Evolutionary conservation across 2,888 invertebrate species (phyloP), one percentile per base, ranked within the genome.

Genomic region (Hofmannophila pseudospretella): DNA sequence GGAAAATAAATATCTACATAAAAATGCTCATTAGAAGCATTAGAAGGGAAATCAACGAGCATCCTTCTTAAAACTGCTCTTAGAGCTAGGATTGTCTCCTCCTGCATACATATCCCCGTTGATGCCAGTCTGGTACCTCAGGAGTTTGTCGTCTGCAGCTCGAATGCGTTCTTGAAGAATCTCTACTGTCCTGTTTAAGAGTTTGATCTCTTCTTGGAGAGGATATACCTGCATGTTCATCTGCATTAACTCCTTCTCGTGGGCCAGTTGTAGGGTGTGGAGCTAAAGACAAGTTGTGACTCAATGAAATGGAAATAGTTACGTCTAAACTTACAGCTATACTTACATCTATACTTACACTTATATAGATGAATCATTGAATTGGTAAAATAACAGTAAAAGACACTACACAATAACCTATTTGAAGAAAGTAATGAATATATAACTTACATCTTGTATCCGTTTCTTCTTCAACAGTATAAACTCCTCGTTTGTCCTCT

Each of bases 401-500:
- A n/a, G n/a, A n/a, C n/a, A n/a, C n/a, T n/a, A n/a, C n/a, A n/a
- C n/a, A n/a, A n/a, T n/a, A 25, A 8, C 25, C 10, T 10, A 9
- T 26, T 8, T 9, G 5, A 9, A 14, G 25, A 37, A 26, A 4
- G 31, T 1, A 29, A 33, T 7, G 20, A 25, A 30, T 40, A 12
- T 34, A 25, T 16, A 49, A 88, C 93, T 92, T 72, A 95, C 92
- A 79, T 95, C 95, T 68, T 93, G 92, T 54, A 95, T 87, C 36
- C 94, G 88, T 66, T 94, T 94, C 51, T 91, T 92, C 67, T 94
- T 94, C 52, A 95, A 71, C 42, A 89, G 77, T 67, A 93, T 92
- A 54, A 93, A 92, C 59, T 95, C 94, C 43, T 91, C 91, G 57
- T 94, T 93, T 14, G 94, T 89, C 37, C 91, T 84, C 59, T 90